Base-by-base conservation (phyloP, 2,113 vertebrate species). In the Bufo bufo region DNA sequence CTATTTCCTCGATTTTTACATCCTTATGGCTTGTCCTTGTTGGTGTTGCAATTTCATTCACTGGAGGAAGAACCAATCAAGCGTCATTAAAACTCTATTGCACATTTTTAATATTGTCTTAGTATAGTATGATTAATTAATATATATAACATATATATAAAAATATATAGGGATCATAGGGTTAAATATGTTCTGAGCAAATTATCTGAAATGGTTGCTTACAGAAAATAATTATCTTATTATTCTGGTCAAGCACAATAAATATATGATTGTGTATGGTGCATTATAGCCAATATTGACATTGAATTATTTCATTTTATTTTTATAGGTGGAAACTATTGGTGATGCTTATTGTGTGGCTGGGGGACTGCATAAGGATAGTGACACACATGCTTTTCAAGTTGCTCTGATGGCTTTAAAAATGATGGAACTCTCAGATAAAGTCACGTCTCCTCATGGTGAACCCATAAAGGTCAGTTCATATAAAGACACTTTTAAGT, bases 291-390 rank as follows among this genome's bases (percentile, higher is more conserved):
- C 49, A 50, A 52, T 83, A 23, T 20, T 45, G 13, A 13, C 63
- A 50, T 9, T 50, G 3, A 52, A 11, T 52, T 12, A 8, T 69
- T 33, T 16, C 4, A 23, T 49, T 92, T 3, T 91, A 1, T 77
- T 4, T 91, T 61, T 95, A 91, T 85, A 99, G 98, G 98, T 99
- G 93, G 98, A 99, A 94, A 99, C 98, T 47, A 99, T 99, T 69
- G 98, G 98, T 0, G 98, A 99, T 90, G 98, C 98, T 0, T 99
- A 99, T 87, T 99, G 98, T 91, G 98, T 99, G 1, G 98, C 98
- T 45, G 98, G 97, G 82, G 98, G 98, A 23, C 93, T 99, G 23
- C 98, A 99, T 92, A 99, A 95, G 90, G 97, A 99, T 91, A 98
- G 97, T 77, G 95, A 97, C 50, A 98, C 95, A 0, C 98, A 99